Evolutionary conservation across 2,888 invertebrate species (phyloP).

Genomic region (Octodonta nipae): DNA sequence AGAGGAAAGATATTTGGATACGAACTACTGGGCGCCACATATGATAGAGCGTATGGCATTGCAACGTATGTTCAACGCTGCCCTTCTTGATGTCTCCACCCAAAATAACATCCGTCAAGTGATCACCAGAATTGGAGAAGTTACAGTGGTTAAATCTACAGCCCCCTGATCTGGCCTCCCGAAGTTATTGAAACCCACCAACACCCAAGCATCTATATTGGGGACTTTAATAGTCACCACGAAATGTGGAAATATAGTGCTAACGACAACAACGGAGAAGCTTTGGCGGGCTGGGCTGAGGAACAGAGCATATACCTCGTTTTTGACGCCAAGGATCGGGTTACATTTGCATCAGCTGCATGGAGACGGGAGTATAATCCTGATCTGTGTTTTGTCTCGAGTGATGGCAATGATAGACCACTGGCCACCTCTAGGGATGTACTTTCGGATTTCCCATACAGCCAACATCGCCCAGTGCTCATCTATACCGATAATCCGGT

Average conservation of each 20-base stretch:
- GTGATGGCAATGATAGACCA: conserved; percentile 2
- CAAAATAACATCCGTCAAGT: neutral
- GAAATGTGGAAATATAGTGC: too few relatives aligned
- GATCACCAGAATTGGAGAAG: neutral
- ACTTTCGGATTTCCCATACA: conserved; percentile 10
- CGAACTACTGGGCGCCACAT: conserved; percentile 1
- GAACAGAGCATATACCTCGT: conserved; percentile 9
- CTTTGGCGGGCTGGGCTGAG: conserved; percentile 11
- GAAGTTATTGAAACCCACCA: neutral
- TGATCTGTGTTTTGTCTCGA: conserved; percentile 9
- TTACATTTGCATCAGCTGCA: conserved; percentile 12
- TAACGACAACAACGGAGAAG: conserved; percentile 9
- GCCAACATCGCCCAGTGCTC: conserved; percentile 12
- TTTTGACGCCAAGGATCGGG: conserved; percentile 14
- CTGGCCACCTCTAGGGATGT: conserved; percentile 3
- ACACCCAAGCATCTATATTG: neutral
- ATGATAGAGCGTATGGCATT: neutral
- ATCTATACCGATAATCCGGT: conserved; percentile 9
- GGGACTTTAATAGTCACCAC: neutral
- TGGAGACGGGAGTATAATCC: conserved; percentile 11
- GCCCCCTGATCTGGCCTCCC: too few relatives aligned
- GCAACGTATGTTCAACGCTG: neutral
- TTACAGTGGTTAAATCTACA: neutral
- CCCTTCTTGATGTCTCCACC: neutral
- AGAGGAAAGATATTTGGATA: neutral